Evolutionary conservation across 1,140 invertebrate species (phyloP), one percentile per base, ranked within the genome.

Genomic region (Pachyrhynchus sulphureomaculatus): DNA sequence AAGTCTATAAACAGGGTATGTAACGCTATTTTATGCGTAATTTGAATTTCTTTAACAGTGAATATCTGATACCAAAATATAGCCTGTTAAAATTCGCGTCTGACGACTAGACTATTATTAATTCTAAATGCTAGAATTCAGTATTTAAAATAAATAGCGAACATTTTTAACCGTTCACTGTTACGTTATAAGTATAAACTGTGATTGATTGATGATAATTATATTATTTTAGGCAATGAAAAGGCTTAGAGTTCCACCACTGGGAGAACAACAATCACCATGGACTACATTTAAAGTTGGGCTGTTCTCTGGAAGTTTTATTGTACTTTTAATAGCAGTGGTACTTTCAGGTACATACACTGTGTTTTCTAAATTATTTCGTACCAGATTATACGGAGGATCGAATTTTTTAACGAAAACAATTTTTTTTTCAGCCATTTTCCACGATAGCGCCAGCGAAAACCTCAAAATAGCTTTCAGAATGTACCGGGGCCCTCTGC

Each of bases 201-300:
- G n/a, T n/a, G n/a, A n/a, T n/a, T n/a, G n/a, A n/a, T n/a, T n/a
- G n/a, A n/a, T n/a, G n/a, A 20, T 44, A 2, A 15, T 21, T 44
- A 2, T 44, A 20, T 55, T 55, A 12, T 57, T 57, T 36, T 26
- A 61, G 59, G 92, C 92, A 0, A 95, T 95, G 92, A 94, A 95
- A 76, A 76, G 91, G 29, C 74, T 95, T 2, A 77, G 92, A 33
- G 93, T 95, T 0, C 92, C 93, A 2, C 92, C 92, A 1, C 72
- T 95, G 15, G 91, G 90, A 12, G 91, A 94, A 75, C 85, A 91
- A 68, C 87, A 90, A 75, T 84, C 81, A 55, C 89, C 89, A 0
- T 91, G 89, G 89, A 91, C 88, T 4, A 92, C 90, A 29, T 94
- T 93, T 73, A 86, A 89, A 78, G 86, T 91, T 60, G 92, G 92